Evolutionary conservation across 92 coral and sea anemone species (phyloP).

Genomic region (Bergia puertoricense): DNA sequence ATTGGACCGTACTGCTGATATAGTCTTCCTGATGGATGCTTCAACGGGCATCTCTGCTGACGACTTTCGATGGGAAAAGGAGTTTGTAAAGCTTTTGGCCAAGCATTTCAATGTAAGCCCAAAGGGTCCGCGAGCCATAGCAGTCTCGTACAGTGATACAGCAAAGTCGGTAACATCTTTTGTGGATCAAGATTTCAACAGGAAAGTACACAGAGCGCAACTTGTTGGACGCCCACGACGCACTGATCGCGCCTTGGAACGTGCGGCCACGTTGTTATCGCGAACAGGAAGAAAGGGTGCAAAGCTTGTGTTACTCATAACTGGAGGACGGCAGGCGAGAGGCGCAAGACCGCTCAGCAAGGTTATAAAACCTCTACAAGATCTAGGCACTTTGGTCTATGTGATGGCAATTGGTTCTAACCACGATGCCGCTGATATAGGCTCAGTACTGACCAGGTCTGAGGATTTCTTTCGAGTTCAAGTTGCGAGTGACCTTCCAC

Average conservation of each 20-base stretch:
- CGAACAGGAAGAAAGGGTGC: constrained; percentile 19
- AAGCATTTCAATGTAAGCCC: constrained; percentile 51
- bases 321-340: constrained; percentile 24
- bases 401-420: constrained; percentile 77
- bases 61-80: constrained; percentile 65
- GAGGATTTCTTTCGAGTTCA: constrained; percentile 76
- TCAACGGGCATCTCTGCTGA: constrained; percentile 61
- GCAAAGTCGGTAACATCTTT: constrained; percentile 20
- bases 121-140: constrained; percentile 35
- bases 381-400: constrained; percentile 79
- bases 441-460: constrained; percentile 61
- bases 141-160: constrained; percentile 28
- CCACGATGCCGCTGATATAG: constrained; percentile 55
- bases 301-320: constrained; percentile 26
- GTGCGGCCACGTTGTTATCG: constrained; percentile 22
- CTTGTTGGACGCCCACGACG: constrained; percentile 16
- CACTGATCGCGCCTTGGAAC: constrained; percentile 21
- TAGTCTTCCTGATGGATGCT: constrained; percentile 81
- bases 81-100: constrained; percentile 71
- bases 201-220: constrained; percentile 3
- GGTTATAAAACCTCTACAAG: constrained; percentile 76
- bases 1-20: constrained; percentile 43
- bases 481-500: constrained; percentile 35
- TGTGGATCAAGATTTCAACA: constrained; percentile 31
- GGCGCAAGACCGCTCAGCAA: constrained; percentile 69